A percentile compares a stretch with the other conserved stretches of the same genome.
Evolutionary conservation across 2,888 invertebrate genomes (phyloP).

Genomic region (Leptinotarsa juncta): DNA sequence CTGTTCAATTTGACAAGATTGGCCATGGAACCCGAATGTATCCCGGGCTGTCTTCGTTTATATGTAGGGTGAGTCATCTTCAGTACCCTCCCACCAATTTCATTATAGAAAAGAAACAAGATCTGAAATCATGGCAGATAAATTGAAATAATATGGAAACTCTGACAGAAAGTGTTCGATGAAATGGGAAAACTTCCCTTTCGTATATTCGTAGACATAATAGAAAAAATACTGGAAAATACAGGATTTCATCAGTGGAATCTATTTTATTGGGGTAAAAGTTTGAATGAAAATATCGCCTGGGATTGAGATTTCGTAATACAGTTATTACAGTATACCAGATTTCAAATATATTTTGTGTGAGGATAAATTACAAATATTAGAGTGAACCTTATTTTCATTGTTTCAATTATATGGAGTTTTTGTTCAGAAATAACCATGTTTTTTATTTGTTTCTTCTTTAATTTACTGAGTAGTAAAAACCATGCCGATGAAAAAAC

Average conservation of each 20-base stretch:
- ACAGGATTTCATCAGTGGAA: no score
- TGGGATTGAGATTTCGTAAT: no score
- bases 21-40: slow-evolving; percentile 27
- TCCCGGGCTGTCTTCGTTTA: slow-evolving; percentile 9
- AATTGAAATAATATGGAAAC: slow-evolving; percentile 22
- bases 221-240: background rate
- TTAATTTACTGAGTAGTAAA: no score
- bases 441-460: no score
- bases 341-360: background rate
- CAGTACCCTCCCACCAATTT: slow-evolving; percentile 26
- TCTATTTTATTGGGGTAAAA: no score
- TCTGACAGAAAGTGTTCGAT: slow-evolving; percentile 18
- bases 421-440: no score
- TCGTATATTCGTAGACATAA: background rate
- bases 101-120: slow-evolving; percentile 27
- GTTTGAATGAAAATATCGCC: no score
- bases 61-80: slow-evolving; percentile 23
- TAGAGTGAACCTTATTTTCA: no score
- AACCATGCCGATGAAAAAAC: no score
- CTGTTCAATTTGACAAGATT: slow-evolving; percentile 53
- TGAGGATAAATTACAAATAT: no score
- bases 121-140: slow-evolving; percentile 23
- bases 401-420: no score
- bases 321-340: background rate
- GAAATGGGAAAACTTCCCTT: slow-evolving; percentile 9